phyloP scores from a whole-genome alignment of 2,113 vertebrate genomes.

The Pogonocichla stellata region DNA sequence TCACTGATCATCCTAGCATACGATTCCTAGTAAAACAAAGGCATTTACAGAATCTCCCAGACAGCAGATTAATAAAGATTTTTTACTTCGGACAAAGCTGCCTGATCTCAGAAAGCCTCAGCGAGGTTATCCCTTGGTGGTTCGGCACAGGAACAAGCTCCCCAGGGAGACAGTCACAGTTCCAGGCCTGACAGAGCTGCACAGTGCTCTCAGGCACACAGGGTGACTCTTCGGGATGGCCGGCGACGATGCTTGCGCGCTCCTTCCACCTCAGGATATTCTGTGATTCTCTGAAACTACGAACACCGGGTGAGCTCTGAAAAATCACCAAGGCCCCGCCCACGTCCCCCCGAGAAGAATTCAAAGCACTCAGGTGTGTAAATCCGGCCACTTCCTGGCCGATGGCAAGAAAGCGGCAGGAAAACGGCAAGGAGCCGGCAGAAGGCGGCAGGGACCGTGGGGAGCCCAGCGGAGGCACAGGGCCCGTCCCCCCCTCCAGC shows the following conservation, averaged over 20 bases:
- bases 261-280: background rate
- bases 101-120: background rate
- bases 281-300: background rate
- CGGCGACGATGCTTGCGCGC: background rate
- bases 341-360: rapidly evolving
- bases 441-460: background rate
- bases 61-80: background rate
- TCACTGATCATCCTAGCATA: background rate
- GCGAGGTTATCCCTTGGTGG: background rate
- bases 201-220: background rate
- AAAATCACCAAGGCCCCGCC: no score
- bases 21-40: background rate
- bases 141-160: background rate
- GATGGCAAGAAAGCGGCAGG: no score
- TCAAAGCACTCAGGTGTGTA: rapidly evolving
- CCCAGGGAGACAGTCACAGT: background rate
- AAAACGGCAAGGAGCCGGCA: no score
- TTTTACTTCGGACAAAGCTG: background rate
- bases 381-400: background rate
- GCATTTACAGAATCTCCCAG: background rate
- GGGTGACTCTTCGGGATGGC: background rate
- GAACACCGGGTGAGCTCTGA: background rate
- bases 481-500: no score
- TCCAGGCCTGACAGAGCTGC: background rate
- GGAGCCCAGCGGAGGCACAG: no score